Conservation (phyloP, 2,797 vertebrate genomes). For the Dryobates pubescens region DNA sequence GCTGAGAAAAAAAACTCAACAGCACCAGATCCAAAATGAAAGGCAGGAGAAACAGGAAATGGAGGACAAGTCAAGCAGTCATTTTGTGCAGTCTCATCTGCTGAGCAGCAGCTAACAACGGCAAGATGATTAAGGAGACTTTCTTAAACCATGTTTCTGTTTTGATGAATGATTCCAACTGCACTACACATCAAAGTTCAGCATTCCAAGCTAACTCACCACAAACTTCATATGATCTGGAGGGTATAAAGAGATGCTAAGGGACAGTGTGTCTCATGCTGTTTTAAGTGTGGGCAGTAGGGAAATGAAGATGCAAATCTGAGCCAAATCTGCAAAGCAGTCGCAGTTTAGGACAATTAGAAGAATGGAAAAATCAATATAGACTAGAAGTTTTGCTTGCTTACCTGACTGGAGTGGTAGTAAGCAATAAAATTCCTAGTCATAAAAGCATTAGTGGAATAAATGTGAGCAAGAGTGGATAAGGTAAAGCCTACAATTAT, state of each 20-base stretch:
- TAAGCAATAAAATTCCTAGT: not conserved
- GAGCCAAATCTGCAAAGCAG: not conserved
- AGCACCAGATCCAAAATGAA: constrained; percentile 58
- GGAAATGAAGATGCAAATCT: not conserved
- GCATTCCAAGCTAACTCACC: constrained; percentile 12
- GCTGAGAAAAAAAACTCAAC: not conserved
- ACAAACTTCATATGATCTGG: not conserved
- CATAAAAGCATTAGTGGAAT: not conserved
- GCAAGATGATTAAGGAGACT: not conserved
- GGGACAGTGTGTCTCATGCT: not conserved
- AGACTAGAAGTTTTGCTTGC: not conserved
- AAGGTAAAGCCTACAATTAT: not conserved
- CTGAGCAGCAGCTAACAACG: not conserved
- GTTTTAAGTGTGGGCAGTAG: not conserved
- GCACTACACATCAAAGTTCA: constrained; percentile 10
- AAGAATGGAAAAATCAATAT: not conserved
- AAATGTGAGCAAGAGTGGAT: not conserved
- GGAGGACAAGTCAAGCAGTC: constrained; percentile 39
- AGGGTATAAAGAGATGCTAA: not conserved
- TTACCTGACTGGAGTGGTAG: not conserved
- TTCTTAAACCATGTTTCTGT: not conserved
- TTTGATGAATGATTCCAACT: constrained; percentile 27
- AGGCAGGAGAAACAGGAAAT: constrained; percentile 66
- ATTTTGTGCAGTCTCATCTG: constrained; percentile 11
- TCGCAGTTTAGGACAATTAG: not conserved